Conservation (phyloP, 2,888 invertebrate genomes). For the Vandiemenella viatica region DNA sequence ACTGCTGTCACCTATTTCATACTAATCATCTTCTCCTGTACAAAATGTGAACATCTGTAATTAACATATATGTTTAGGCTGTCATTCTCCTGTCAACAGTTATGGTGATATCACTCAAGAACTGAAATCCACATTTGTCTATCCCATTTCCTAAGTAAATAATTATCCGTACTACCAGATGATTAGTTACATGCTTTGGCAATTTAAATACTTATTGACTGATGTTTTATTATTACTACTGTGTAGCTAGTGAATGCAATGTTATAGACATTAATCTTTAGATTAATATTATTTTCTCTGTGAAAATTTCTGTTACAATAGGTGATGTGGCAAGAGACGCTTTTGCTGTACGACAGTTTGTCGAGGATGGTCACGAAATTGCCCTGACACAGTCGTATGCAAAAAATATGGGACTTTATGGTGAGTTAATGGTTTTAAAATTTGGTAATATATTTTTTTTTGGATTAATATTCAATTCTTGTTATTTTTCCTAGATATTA, state of each 20-base stretch:
- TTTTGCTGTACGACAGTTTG: constrained; percentile 71
- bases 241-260: not conserved
- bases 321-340: constrained; percentile 78
- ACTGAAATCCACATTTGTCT: too few species aligned
- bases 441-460: not conserved
- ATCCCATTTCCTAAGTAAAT: too few species aligned
- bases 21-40: too few species aligned
- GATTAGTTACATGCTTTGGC: too few species aligned
- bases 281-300: not conserved
- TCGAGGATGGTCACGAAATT: constrained; percentile 75
- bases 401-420: constrained; percentile 88
- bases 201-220: too few species aligned
- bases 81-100: too few species aligned
- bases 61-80: too few species aligned
- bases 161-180: too few species aligned
- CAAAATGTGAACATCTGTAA: too few species aligned
- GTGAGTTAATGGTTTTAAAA: constrained; percentile 27
- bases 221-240: too few species aligned
- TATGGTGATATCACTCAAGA: too few species aligned
- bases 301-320: constrained; percentile 21
- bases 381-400: constrained; percentile 88
- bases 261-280: not conserved
- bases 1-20: too few species aligned
- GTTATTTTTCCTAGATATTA: not conserved
- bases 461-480: not conserved